A percentile compares a stretch with the other conserved stretches of the same genome.
Evolutionary conservation across 2,888 invertebrate genomes (phyloP).

Genomic region (Timema podura): DNA sequence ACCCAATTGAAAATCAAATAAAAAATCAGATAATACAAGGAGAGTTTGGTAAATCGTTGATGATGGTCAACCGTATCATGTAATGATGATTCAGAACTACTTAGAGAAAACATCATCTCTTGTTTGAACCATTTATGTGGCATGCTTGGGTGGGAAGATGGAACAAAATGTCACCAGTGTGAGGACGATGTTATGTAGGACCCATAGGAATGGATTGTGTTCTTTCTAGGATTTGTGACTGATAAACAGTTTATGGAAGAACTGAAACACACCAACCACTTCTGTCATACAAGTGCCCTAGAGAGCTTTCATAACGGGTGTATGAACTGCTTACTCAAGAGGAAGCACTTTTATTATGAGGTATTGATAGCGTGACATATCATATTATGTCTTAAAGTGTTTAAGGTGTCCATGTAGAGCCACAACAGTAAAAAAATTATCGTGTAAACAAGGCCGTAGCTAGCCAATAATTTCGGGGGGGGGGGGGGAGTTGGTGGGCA

Average conservation of each 20-base stretch:
- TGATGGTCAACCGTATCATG: constrained; percentile 18
- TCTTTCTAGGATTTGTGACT: too few relatives aligned
- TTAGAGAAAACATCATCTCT: constrained; percentile 9
- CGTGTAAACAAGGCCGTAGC: too few relatives aligned
- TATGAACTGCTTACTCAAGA: too few relatives aligned
- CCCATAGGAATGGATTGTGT: not conserved
- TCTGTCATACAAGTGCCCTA: too few relatives aligned
- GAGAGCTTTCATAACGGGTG: too few relatives aligned
- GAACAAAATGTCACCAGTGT: not conserved
- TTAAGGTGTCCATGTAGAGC: not conserved
- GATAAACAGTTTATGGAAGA: too few relatives aligned
- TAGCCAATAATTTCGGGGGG: too few relatives aligned
- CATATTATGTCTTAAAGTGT: not conserved
- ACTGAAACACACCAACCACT: too few relatives aligned
- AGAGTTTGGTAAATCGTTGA: constrained; percentile 23
- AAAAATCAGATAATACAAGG: constrained; percentile 27
- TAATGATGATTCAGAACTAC: not conserved
- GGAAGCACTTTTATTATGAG: too few relatives aligned
- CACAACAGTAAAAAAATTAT: not conserved
- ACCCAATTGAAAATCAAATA: constrained; percentile 23
- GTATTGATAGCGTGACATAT: too few relatives aligned
- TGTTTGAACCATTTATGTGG: constrained; percentile 8
- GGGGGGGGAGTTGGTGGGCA: too few relatives aligned
- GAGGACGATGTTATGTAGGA: not conserved
- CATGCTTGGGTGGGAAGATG: constrained; percentile 15